Percentiles rank a stretch among this genome's conserved stretches.
These are phyloP conservation scores for Syrrhaptes paradoxus DNA, from an alignment of 2,113 vertebrate species.

Conservation along the genomic window DNA sequence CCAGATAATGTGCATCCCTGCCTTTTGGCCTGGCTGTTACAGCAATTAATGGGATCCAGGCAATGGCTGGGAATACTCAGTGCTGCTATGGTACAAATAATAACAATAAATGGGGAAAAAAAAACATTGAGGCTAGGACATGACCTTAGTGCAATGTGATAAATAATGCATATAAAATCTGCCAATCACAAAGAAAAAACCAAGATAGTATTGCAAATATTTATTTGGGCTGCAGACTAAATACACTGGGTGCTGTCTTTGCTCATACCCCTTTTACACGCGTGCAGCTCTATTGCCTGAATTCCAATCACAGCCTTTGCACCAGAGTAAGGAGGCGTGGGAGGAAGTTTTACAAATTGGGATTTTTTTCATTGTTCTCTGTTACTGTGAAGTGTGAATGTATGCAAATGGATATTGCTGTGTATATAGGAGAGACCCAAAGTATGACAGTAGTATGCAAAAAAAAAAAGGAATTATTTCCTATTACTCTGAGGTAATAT, in stretches of 20 bases:
- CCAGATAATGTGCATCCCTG: background rate
- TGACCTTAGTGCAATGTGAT: conserved; percentile 27
- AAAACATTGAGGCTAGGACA: background rate
- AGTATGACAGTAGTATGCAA: background rate
- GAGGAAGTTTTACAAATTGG: background rate
- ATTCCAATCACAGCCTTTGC: background rate
- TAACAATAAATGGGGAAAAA: background rate
- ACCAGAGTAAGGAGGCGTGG: background rate
- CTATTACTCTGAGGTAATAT: background rate
- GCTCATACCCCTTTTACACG: background rate
- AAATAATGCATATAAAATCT: conserved; percentile 34
- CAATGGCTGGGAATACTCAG: background rate
- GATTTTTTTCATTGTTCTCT: background rate
- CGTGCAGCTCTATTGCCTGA: accelerated
- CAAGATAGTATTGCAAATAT: background rate
- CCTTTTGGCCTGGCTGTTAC: background rate
- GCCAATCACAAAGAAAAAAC: background rate
- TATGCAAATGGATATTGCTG: background rate
- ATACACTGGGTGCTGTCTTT: background rate
- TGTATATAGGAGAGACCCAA: background rate
- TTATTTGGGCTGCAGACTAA: background rate
- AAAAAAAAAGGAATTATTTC: background rate
- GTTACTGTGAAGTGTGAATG: background rate
- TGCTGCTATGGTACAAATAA: background rate
- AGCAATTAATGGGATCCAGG: background rate